Evolutionary conservation across 2,888 invertebrate genomes (phyloP).

Genomic region (Tanypteryx hageni): DNA sequence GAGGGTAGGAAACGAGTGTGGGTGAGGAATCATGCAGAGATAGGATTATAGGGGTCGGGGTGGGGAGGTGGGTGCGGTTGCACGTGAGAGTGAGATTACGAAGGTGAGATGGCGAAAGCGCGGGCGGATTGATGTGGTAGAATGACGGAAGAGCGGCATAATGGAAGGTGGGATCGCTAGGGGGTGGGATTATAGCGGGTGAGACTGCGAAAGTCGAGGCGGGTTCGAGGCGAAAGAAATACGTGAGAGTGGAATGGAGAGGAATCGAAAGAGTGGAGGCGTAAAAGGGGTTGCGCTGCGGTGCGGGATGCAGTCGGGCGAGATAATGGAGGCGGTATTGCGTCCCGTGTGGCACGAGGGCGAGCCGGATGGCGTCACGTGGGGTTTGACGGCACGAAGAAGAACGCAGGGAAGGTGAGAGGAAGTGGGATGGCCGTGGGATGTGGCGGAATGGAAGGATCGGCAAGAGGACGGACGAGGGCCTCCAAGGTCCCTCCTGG

Average conservation of each 20-base stretch:
- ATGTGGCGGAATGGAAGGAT: not conserved
- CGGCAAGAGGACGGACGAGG: constrained; percentile 27
- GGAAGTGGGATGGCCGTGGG: not conserved
- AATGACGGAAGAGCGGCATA: not conserved
- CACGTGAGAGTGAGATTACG: not conserved
- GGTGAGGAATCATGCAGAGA: not conserved
- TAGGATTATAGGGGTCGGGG: not conserved
- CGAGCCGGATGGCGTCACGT: not conserved
- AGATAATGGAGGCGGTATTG: not conserved
- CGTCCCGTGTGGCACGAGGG: not conserved
- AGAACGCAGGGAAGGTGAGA: too few species aligned
- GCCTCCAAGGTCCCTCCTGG: constrained; percentile 48
- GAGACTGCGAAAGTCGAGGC: too few species aligned
- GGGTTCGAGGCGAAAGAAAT: too few species aligned
- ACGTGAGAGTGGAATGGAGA: too few species aligned
- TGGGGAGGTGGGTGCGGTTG: not conserved
- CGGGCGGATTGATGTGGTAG: not conserved
- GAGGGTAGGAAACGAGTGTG: not conserved
- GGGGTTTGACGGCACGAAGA: not conserved
- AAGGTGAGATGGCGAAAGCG: constrained; percentile 4
- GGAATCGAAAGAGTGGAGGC: not conserved
- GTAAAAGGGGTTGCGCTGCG: not conserved
- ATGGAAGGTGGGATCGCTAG: constrained; percentile 29
- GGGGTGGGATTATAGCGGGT: not conserved
- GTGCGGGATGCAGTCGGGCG: not conserved